phyloP scores from a whole-genome alignment of 2,797 vertebrate genomes.

The Fistularia commersonii region DNA sequence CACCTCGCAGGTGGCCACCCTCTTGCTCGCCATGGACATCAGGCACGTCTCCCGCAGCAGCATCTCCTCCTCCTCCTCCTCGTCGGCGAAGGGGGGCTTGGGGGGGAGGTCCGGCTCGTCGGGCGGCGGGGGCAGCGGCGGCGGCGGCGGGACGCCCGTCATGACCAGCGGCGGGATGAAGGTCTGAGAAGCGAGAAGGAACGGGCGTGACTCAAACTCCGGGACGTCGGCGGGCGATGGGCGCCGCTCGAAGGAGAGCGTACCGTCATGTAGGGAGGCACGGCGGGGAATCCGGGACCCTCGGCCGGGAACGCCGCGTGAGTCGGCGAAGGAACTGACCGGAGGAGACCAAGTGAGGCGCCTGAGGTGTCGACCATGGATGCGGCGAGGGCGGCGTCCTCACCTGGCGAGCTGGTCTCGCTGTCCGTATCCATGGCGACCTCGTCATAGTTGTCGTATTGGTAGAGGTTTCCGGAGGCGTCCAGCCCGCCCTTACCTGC shows the following conservation, averaged over 20 bases:
- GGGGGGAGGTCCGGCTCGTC: conserved; percentile 90
- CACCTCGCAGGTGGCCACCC: conserved; percentile 79
- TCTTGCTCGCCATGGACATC: conserved; percentile 90
- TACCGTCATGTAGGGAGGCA: conserved; percentile 60
- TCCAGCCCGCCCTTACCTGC: conserved; percentile 83
- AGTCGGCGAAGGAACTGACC: conserved; percentile 80
- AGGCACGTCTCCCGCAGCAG: conserved; percentile 92
- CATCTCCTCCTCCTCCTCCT: conserved; percentile 98
- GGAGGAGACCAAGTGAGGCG: not conserved
- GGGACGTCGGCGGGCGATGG: no score
- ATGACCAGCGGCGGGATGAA: conserved; percentile 65
- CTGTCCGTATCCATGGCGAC: conserved; percentile 99
- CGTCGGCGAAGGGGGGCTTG: conserved; percentile 94
- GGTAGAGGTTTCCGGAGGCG: conserved; percentile 89
- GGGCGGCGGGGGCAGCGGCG: conserved; percentile 86
- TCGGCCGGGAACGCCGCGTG: conserved; percentile 65
- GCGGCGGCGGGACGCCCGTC: conserved; percentile 72
- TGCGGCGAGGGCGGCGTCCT: not conserved
- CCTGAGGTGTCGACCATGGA: not conserved
- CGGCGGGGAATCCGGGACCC: conserved; percentile 60
- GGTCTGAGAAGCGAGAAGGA: conserved; percentile 63
- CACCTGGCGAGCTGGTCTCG: conserved; percentile 92
- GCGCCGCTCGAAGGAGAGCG: not conserved
- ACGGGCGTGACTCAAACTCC: no score
- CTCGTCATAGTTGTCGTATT: conserved; percentile 98